A percentile compares a stretch with the other conserved stretches of the same genome.
Evolutionary conservation across 1,140 invertebrate species (phyloP).

Genomic region (Drosophila tropicalis): DNA sequence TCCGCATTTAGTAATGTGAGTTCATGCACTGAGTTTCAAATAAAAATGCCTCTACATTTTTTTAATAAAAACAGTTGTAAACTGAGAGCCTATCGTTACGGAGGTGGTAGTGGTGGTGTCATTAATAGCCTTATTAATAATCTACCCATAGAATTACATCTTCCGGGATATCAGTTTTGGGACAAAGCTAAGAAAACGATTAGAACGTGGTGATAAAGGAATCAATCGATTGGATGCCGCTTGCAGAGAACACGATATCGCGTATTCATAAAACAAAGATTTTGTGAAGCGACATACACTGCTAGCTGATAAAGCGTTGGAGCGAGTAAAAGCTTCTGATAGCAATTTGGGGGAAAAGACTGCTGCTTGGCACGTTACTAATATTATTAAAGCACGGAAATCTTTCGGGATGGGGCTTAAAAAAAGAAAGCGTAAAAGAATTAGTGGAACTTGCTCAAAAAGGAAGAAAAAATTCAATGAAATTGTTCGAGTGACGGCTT

Average conservation of each 20-base stretch:
- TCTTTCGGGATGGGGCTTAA: neutral
- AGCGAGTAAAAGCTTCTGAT: conserved; percentile 66
- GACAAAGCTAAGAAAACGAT: conserved; percentile 79
- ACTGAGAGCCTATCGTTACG: neutral
- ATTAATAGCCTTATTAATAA: conserved; percentile 82
- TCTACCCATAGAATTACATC: conserved; percentile 83
- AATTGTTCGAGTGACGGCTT: neutral
- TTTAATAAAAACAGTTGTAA: too few relatives aligned
- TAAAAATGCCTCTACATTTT: too few relatives aligned
- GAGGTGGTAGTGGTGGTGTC: conserved; percentile 40
- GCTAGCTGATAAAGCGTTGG: conserved; percentile 76
- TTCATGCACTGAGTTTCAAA: too few relatives aligned
- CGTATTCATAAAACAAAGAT: conserved; percentile 78
- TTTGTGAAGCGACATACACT: conserved; percentile 54
- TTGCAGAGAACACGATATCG: conserved; percentile 74
- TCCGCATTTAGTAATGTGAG: too few relatives aligned
- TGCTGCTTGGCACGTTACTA: neutral
- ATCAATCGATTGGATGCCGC: conserved; percentile 71
- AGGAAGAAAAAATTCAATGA: neutral
- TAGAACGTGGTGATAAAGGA: conserved; percentile 58
- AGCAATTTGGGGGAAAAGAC: neutral
- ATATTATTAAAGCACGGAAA: neutral
- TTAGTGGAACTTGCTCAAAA: neutral
- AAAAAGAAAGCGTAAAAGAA: neutral
- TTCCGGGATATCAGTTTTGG: conserved; percentile 83